These are phyloP conservation scores for Reticulitermes lucifugus DNA, from an alignment of 2,888 invertebrate species.

Conservation along the genomic window DNA sequence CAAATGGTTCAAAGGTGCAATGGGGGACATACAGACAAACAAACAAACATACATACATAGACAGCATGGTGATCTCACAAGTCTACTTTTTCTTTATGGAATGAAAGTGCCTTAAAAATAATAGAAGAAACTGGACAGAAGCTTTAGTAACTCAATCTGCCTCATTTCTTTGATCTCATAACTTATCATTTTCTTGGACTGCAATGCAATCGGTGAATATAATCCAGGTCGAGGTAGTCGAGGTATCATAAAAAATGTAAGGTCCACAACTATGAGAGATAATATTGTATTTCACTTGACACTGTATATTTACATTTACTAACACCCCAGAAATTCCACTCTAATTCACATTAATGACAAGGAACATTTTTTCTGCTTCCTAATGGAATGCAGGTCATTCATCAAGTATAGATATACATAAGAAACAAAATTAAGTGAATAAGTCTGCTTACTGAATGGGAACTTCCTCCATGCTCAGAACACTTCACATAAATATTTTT, in stretches of 20 bases:
- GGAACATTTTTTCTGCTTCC: constrained; percentile 2
- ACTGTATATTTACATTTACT: neutral
- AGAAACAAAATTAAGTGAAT: neutral
- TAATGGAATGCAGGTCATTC: constrained; percentile 7
- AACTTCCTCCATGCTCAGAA: neutral
- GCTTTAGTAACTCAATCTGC: no score
- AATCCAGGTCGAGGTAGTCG: no score
- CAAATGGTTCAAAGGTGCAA: no score
- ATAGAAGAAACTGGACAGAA: no score
- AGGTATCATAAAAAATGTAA: neutral
- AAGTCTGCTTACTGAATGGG: neutral
- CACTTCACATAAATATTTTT: constrained; percentile 6
- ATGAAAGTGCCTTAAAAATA: no score
- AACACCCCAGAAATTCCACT: constrained; percentile 1
- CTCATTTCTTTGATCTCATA: no score
- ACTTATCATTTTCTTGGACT: no score
- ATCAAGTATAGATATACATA: neutral
- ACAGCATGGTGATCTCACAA: no score
- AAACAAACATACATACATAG: no score
- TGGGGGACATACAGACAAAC: no score
- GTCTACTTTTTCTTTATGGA: no score
- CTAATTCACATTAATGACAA: neutral
- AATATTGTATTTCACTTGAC: neutral
- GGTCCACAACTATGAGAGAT: neutral
- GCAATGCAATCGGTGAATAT: no score